Conservation (phyloP, 2,797 vertebrate genomes). For the Rhinophrynus dorsalis region DNA sequence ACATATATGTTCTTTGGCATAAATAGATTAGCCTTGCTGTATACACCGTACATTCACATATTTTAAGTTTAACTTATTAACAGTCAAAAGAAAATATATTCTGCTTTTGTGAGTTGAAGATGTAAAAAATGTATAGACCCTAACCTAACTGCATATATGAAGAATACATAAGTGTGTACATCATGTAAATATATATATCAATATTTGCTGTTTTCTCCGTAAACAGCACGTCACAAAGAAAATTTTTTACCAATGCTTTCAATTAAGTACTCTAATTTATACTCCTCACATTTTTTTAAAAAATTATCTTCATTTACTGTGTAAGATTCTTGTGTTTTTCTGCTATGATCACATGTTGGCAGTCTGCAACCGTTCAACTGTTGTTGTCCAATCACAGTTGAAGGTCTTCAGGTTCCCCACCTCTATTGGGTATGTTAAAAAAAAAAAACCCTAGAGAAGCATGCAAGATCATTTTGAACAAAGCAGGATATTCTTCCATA, state of each 20-base stretch:
- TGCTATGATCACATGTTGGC: no score
- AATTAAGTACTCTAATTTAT: slow-evolving; percentile 39
- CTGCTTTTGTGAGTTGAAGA: slow-evolving; percentile 69
- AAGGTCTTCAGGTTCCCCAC: no score
- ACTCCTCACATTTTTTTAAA: slow-evolving; percentile 52
- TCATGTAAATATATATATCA: slow-evolving; percentile 57
- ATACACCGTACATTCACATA: slow-evolving; percentile 63
- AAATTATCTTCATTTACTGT: background rate
- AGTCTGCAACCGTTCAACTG: no score
- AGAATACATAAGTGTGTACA: background rate
- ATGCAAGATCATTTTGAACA: no score
- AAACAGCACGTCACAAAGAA: background rate
- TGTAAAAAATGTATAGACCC: slow-evolving; percentile 68
- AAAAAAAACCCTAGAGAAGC: no score
- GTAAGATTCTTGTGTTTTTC: no score
- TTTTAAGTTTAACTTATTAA: slow-evolving; percentile 91
- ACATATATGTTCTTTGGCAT: slow-evolving; percentile 75
- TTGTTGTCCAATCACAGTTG: no score
- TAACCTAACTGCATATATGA: slow-evolving; percentile 62
- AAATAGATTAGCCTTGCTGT: slow-evolving; percentile 81
- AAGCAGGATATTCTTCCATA: no score
- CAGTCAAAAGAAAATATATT: slow-evolving; percentile 74
- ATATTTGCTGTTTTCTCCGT: slow-evolving; percentile 41
- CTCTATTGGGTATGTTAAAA: no score
- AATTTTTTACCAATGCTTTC: slow-evolving; percentile 17